Evolutionary conservation across 2,797 vertebrate genomes (phyloP).

Genomic region (Steatocranus sp.): DNA sequence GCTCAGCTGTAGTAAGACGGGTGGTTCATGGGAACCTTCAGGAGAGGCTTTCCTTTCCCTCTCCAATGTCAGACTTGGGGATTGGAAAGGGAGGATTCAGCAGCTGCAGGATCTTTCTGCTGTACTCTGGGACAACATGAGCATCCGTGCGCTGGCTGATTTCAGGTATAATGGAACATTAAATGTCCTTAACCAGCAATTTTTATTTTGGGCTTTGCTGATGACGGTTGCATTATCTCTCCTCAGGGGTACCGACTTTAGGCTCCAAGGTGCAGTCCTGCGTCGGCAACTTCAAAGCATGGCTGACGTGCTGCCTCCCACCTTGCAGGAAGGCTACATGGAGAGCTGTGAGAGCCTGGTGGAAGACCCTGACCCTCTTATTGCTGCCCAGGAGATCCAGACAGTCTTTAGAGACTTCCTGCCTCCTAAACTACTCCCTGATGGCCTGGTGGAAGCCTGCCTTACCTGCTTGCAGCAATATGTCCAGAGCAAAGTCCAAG

Average conservation of each 20-base stretch:
- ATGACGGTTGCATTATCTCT: background rate
- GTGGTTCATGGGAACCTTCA: constrained; percentile 76
- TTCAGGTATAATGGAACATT: constrained; percentile 80
- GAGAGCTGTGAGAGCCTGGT: constrained; percentile 82
- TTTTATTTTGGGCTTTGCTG: background rate
- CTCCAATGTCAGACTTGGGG: constrained; percentile 85
- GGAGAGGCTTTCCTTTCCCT: constrained; percentile 78
- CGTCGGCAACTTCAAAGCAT: constrained; percentile 83
- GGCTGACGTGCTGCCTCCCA: constrained; percentile 79
- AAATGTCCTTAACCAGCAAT: background rate
- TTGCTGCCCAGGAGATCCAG: constrained; percentile 80
- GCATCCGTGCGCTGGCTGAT: constrained; percentile 77
- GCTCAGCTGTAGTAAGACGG: constrained; percentile 77
- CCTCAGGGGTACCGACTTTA: constrained; percentile 77
- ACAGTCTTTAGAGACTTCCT: constrained; percentile 77
- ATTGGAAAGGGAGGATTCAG: constrained; percentile 84
- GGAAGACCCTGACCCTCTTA: constrained; percentile 66
- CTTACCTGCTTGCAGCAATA: constrained; percentile 85
- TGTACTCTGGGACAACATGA: constrained; percentile 89
- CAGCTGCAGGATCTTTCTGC: constrained; percentile 85
- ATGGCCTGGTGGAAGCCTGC: constrained; percentile 80
- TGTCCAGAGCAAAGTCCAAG: constrained; percentile 68
- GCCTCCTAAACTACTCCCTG: constrained; percentile 78
- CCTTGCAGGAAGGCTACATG: constrained; percentile 79
- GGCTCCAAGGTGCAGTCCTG: constrained; percentile 83